Conservation (phyloP, 2,113 vertebrate genomes). For the Osmerus eperlanus region DNA sequence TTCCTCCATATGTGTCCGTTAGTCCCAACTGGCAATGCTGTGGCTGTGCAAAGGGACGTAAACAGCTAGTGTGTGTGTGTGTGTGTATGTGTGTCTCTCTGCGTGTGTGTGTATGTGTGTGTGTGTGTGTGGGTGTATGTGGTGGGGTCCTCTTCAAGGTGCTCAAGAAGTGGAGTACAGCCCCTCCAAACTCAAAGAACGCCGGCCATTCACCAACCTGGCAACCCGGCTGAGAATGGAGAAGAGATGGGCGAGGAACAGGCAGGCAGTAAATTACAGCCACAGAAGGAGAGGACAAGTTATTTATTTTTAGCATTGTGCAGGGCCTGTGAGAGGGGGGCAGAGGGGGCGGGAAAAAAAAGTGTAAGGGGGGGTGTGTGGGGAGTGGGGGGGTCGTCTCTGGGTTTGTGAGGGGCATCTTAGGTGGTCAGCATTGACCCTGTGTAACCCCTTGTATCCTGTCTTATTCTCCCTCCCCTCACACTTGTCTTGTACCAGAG, state of each 20-base stretch:
- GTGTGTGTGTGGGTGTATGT: conserved; percentile 1
- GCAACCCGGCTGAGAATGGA: conserved; percentile 66
- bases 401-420: conserved; percentile 70
- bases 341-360: conserved; percentile 30
- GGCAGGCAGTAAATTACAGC: conserved; percentile 72
- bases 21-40: conserved; percentile 6
- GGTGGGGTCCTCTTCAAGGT: conserved; percentile 67
- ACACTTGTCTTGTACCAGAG: conserved; percentile 78
- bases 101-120: neutral
- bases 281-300: conserved; percentile 52
- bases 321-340: conserved; percentile 25
- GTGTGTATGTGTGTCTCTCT: neutral
- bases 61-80: conserved; percentile 18
- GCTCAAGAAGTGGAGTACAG: conserved; percentile 67
- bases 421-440: conserved; percentile 93
- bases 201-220: conserved; percentile 61
- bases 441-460: conserved; percentile 89
- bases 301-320: conserved; percentile 75
- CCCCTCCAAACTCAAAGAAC: conserved; percentile 68
- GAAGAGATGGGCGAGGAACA: conserved; percentile 64
- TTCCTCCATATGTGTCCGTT: conserved; percentile 26
- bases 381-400: conserved; percentile 26
- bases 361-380: conserved; percentile 22
- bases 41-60: too few relatives aligned
- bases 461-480: conserved; percentile 85